Evolutionary conservation across 1,140 invertebrate genomes (phyloP).

Genomic region (Rhyacophila brunnea): DNA sequence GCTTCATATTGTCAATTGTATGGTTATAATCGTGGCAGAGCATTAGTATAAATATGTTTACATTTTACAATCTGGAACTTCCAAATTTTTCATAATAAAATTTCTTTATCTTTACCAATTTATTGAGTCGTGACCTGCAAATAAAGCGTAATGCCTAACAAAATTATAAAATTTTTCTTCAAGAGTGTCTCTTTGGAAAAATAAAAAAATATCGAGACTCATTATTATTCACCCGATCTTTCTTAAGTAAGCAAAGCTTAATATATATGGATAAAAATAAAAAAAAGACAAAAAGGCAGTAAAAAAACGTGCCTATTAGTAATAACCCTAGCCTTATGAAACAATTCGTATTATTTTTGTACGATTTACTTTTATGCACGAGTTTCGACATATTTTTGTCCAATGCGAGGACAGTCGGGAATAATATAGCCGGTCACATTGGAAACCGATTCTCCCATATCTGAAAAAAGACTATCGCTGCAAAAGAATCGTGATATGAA

Average conservation of each 20-base stretch:
- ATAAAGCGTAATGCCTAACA: neutral
- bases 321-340: constrained; percentile 8
- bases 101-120: neutral
- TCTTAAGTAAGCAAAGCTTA: neutral
- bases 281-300: neutral
- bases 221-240: neutral
- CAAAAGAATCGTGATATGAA: constrained; percentile 26
- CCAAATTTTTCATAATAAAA: too few relatives aligned
- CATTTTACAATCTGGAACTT: neutral
- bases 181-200: neutral
- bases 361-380: too few relatives aligned
- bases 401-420: constrained; percentile 1
- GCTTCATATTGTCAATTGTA: too few relatives aligned
- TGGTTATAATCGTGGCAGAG: too few relatives aligned
- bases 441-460: constrained; percentile 31
- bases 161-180: neutral
- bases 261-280: neutral
- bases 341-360: constrained; percentile 23
- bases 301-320: constrained; percentile 11
- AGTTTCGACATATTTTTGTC: constrained; percentile 1
- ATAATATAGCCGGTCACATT: constrained; percentile 24
- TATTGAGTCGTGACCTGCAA: neutral
- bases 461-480: constrained; percentile 25
- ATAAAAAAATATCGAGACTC: neutral
- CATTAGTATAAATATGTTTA: too few relatives aligned